Evolutionary conservation across 1,140 invertebrate genomes (phyloP), one percentile per base, ranked within the genome.

Genomic region (Drosophila sp.): DNA sequence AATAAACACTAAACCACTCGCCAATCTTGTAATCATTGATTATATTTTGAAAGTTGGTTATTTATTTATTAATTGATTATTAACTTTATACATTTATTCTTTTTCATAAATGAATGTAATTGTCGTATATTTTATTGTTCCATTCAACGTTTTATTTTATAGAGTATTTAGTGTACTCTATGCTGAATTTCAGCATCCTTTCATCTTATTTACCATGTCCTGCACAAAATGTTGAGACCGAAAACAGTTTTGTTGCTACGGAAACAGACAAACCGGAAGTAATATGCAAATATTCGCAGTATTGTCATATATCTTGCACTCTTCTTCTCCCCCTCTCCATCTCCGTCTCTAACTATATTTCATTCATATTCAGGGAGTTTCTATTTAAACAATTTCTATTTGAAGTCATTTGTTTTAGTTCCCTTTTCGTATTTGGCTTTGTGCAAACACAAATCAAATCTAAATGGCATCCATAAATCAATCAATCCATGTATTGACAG

Each of bases 401-500:
- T 63, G 34, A 57, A 66, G 43, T 66, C 62, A 58, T 66, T 63
- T 40, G 34, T 41, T 63, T 63, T 46, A 32, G 29, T 27, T 50
- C 45, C 43, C 32, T 62, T 54, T 64, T 45, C 48, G 21, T 64
- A 80, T 74, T 63, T 71, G 81, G 62, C 21, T 56, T 40, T 67
- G 58, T 53, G 53, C 46, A 69, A 59, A 76, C 65, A 72, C 50
- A 76, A 79, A 84, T 62, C 59, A 71, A 54, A 65, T 67, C 62
- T 72, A 61, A 84, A 84, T 80, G 66, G 40, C 61, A 80, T 80
- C 50, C 80, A 83, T 83, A 83, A 83, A 83, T 83, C 80, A 83
- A 83, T 83, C 80, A 84, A 80, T 84, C 46, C 57, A 56, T 73
- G n/a, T 59, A 84, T 74, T 77, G 80, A 80, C 80, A 84, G 80